These are phyloP conservation scores for Ancistrus triradiatus DNA, from an alignment of 2,113 vertebrate genomes.

Conservation along the genomic window DNA sequence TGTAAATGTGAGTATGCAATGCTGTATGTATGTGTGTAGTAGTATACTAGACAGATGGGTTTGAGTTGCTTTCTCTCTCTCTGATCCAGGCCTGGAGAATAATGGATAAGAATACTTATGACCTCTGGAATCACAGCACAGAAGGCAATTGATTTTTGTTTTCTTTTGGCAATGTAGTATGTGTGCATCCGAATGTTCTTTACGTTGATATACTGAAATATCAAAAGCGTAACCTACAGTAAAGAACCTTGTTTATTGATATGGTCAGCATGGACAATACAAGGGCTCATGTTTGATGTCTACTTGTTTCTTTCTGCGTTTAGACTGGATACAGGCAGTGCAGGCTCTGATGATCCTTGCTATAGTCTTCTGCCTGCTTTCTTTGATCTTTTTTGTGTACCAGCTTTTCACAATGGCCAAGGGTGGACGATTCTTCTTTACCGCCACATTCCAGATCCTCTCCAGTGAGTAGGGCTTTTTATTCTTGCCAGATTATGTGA, in stretches of 20 bases:
- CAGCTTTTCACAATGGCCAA: constrained; percentile 95
- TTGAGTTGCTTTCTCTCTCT: constrained; percentile 38
- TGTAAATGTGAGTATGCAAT: constrained; percentile 60
- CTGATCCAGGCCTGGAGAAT: constrained; percentile 65
- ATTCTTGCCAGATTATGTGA: constrained; percentile 22
- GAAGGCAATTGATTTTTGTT: constrained; percentile 44
- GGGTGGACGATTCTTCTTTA: constrained; percentile 91
- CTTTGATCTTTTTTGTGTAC: constrained; percentile 88
- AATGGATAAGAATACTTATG: constrained; percentile 17
- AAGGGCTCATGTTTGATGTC: not conserved
- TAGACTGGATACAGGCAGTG: constrained; percentile 96
- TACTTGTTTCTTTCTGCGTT: not conserved
- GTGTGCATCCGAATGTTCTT: not conserved
- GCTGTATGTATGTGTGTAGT: not conserved
- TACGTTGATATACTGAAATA: too few species aligned
- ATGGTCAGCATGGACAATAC: not conserved
- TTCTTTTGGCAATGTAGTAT: not conserved
- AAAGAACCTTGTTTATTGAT: too few species aligned
- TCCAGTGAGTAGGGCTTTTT: constrained; percentile 87
- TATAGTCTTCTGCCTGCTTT: constrained; percentile 86
- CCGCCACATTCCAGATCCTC: constrained; percentile 90
- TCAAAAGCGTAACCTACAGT: too few species aligned
- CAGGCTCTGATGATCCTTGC: constrained; percentile 96
- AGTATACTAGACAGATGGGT: constrained; percentile 1
- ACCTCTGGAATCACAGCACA: constrained; percentile 64